phyloP scores from a whole-genome alignment of 35 echinoderm and acorn worm genomes.

The Strongylocentrotus purpuratus region DNA sequence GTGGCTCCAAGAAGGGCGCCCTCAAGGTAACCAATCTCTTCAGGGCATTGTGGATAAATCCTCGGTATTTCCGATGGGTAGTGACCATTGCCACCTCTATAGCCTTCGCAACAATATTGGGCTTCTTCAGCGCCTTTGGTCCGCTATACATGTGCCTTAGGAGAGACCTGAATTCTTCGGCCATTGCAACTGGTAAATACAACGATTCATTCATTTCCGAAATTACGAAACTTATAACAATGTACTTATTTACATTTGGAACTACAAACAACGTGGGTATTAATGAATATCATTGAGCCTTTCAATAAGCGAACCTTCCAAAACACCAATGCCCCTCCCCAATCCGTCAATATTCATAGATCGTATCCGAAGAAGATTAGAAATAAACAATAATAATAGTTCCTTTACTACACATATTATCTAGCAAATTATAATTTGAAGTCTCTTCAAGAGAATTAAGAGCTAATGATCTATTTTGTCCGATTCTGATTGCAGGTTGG shows the following conservation, averaged over 20 bases:
- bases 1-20: neutral
- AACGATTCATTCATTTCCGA: neutral
- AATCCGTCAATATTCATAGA: neutral
- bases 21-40: neutral
- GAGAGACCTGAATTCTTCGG: slow-evolving; percentile 26
- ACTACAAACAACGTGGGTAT: too few species aligned
- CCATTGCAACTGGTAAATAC: slow-evolving; percentile 30
- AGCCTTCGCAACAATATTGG: neutral
- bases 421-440: neutral
- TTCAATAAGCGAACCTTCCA: neutral
- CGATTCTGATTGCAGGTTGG: neutral
- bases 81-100: slow-evolving; percentile 21
- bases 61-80: slow-evolving; percentile 34
- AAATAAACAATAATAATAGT: too few species aligned
- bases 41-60: slow-evolving; percentile 22
- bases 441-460: neutral
- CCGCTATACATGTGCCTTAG: slow-evolving; percentile 33
- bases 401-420: neutral
- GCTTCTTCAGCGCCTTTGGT: slow-evolving; percentile 19
- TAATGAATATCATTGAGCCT: too few species aligned
- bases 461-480: neutral
- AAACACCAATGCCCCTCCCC: neutral
- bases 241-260: too few species aligned
- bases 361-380: neutral
- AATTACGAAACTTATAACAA: neutral